Conservation (phyloP, 1,140 invertebrate species). For the Procambarus virginalis region DNA sequence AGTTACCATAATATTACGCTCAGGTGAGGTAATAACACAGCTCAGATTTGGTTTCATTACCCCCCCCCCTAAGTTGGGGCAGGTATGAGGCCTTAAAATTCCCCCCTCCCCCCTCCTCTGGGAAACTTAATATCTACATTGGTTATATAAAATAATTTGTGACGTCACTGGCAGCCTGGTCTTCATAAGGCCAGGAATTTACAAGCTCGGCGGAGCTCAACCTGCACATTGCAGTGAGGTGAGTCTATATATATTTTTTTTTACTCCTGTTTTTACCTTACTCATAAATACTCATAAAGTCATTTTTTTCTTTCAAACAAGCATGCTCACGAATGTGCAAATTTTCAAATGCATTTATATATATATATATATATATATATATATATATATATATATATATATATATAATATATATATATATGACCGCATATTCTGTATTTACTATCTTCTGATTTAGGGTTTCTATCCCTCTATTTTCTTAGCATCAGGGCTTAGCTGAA, state of each 20-base stretch:
- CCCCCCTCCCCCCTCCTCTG: not conserved
- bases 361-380: no score
- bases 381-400: no score
- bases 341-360: no score
- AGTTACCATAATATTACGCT: slow-evolving; percentile 16
- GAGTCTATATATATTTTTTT: not conserved
- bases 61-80: not conserved
- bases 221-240: not conserved
- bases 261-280: not conserved
- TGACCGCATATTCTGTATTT: no score
- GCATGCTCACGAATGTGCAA: no score
- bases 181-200: slow-evolving; percentile 3
- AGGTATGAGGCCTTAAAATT: slow-evolving; percentile 33
- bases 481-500: no score
- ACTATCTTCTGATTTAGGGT: no score
- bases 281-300: no score
- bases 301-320: no score
- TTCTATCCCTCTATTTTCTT: no score
- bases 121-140: slow-evolving; percentile 42
- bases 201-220: not conserved
- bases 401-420: no score
- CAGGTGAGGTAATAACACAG: slow-evolving; percentile 9
- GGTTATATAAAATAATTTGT: slow-evolving; percentile 48
- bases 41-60: slow-evolving; percentile 28
- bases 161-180: slow-evolving; percentile 13